These are phyloP conservation scores for Stichopus horrens DNA, from an alignment of 53 echinoderm and acorn worm genomes.

Conservation along the genomic window DNA sequence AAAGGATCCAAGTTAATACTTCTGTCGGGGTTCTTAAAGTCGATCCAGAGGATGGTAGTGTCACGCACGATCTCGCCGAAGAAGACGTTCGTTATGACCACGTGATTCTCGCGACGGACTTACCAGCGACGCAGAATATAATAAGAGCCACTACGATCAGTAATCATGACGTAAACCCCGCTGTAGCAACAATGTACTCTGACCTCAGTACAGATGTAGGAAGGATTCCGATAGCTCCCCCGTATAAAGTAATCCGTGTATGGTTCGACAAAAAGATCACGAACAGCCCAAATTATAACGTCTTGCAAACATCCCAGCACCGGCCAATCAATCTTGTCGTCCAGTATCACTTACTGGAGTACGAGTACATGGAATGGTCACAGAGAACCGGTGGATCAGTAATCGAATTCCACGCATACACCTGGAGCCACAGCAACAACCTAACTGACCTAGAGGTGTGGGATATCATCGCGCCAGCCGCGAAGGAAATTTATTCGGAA, in stretches of 20 bases:
- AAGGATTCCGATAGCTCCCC: conserved; percentile 70
- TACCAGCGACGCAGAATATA: conserved; percentile 61
- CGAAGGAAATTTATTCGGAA: conserved; percentile 82
- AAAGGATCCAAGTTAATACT: conserved; percentile 64
- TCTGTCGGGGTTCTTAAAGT: conserved; percentile 50
- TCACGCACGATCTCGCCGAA: conserved; percentile 51
- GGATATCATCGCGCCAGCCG: conserved; percentile 76
- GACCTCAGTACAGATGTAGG: conserved; percentile 8
- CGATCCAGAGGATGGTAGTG: conserved; percentile 35
- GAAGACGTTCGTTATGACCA: conserved; percentile 68
- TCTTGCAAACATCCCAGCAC: conserved; percentile 88
- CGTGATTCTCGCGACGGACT: conserved; percentile 78
- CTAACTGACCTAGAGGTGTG: conserved; percentile 70
- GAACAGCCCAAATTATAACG: conserved; percentile 48
- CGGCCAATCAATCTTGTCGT: conserved; percentile 72
- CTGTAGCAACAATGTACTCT: not conserved
- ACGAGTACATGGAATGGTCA: conserved; percentile 80
- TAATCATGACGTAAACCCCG: not conserved
- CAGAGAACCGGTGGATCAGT: conserved; percentile 85
- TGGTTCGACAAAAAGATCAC: conserved; percentile 76
- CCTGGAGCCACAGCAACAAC: conserved; percentile 68
- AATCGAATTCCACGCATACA: conserved; percentile 72
- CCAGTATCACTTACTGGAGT: conserved; percentile 78
- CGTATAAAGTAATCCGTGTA: conserved; percentile 79
- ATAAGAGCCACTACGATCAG: conserved; percentile 36